Evolutionary conservation across 2,888 invertebrate genomes (phyloP).

Genomic region (Cephus sareptanus): DNA sequence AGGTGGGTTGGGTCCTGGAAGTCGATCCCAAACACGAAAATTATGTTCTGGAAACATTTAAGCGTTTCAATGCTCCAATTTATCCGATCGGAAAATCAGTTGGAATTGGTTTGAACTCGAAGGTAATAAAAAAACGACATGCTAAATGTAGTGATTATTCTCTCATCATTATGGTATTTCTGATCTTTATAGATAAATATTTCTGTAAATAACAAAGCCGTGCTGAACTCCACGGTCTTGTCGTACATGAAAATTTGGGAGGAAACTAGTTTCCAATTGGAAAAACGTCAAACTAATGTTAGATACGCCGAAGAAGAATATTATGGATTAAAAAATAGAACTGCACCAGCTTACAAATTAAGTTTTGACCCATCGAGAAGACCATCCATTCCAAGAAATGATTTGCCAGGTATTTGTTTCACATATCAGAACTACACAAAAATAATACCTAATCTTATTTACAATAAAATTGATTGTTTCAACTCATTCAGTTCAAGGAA

Average conservation of each 20-base stretch:
- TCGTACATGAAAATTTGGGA: slow-evolving; percentile 90
- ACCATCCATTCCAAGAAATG: slow-evolving; percentile 60
- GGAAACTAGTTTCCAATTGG: slow-evolving; percentile 92
- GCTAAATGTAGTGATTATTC: neutral
- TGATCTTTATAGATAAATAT: slow-evolving; percentile 65
- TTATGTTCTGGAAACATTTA: slow-evolving; percentile 73
- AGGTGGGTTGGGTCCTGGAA: slow-evolving; percentile 88
- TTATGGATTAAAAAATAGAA: slow-evolving; percentile 74
- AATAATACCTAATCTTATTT: slow-evolving; percentile 16
- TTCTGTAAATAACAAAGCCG: slow-evolving; percentile 71
- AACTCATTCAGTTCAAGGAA: neutral
- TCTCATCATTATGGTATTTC: neutral
- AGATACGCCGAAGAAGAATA: slow-evolving; percentile 85
- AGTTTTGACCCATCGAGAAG: slow-evolving; percentile 76
- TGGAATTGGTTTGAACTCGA: slow-evolving; percentile 76
- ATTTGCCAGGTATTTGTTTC: slow-evolving; percentile 38
- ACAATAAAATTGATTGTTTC: slow-evolving; percentile 13
- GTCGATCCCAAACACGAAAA: slow-evolving; percentile 70
- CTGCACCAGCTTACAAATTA: slow-evolving; percentile 78
- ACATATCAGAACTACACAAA: neutral
- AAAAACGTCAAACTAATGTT: slow-evolving; percentile 84
- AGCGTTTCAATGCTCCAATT: slow-evolving; percentile 72
- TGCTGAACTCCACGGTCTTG: slow-evolving; percentile 74
- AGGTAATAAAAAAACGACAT: slow-evolving; percentile 55
- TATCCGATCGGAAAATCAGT: slow-evolving; percentile 76